Base-by-base conservation (phyloP, 2,113 vertebrate species). In the Mastomys natalensis region DNA sequence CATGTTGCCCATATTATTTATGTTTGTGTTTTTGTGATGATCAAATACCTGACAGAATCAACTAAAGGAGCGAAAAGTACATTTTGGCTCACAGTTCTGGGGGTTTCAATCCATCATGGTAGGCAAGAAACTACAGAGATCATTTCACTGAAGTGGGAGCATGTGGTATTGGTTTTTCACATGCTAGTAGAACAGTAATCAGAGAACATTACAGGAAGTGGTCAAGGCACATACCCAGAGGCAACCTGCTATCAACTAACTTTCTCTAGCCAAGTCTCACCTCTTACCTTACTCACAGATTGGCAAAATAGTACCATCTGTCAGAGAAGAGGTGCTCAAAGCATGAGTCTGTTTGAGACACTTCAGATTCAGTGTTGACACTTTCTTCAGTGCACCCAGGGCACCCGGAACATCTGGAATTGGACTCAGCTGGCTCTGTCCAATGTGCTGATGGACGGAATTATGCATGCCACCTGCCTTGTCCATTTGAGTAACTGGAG, bases 331-430 rank as follows among this genome's bases (percentile, higher is more conserved):
- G 11, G 45, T 37, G 31, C 45, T 87, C 45, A 51, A 51, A 37
- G 43, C 45, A 15, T 68, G 62, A 37, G 31, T 1, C 45, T n/a
- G 11, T 66, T 45, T 7, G 45, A 29, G 85, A 12, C 17, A 45
- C 22, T n/a, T 34, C 31, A 68, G 19, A 87, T n/a, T 68, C 19
- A 68, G 21, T 99, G 98, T 95, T 99, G 99, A 96, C 99, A 99
- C 86, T 99, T 99, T 99, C 97, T 99, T 99, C 97, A 29, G 60
- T 21, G 60, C 19, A 99, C 99, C 94, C 99, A 98, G 2, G 99
- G 99, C 85, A 99, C 98, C 10, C 99, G 99, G 98, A 99, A 99
- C 98, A 99, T 99, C 99, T 99, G 98, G 99, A 99, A 98, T 99
- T 99, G 0, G 77, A 99, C 97, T 1, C 99, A 99, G 98, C 99